Conservation (phyloP, 2,797 vertebrate species). For the Potorous gilbertii region DNA sequence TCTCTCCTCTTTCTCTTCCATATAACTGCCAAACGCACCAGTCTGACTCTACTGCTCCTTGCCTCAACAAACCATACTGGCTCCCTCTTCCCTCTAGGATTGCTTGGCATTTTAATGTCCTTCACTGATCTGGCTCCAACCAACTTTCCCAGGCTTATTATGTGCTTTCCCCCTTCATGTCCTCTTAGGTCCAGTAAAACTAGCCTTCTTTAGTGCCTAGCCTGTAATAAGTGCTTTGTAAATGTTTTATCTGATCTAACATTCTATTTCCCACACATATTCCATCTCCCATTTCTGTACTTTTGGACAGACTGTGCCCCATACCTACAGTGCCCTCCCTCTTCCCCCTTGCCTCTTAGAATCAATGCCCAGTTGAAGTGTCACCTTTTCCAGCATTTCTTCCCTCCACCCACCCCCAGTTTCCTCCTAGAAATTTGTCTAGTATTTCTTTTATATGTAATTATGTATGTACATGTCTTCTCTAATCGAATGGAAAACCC, state of each 20-base stretch:
- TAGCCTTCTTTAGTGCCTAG: not conserved
- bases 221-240: not conserved
- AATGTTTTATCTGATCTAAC: not conserved
- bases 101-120: not conserved
- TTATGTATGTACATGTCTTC: too few relatives aligned
- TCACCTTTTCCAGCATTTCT: not conserved
- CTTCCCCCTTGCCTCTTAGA: not conserved
- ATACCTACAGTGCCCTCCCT: not conserved
- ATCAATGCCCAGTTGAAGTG: not conserved
- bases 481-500: too few relatives aligned
- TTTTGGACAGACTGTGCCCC: not conserved
- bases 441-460: too few relatives aligned
- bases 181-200: not conserved
- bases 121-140: not conserved
- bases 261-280: not conserved
- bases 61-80: not conserved
- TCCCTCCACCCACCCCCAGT: not conserved
- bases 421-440: not conserved
- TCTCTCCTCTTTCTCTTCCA: not conserved
- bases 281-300: not conserved
- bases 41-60: not conserved
- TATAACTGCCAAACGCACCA: not conserved
- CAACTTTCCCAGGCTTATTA: not conserved
- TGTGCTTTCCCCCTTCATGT: not conserved
- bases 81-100: not conserved